phyloP scores from a whole-genome alignment of 2,797 vertebrate genomes.

The Gobio occitaniae region DNA sequence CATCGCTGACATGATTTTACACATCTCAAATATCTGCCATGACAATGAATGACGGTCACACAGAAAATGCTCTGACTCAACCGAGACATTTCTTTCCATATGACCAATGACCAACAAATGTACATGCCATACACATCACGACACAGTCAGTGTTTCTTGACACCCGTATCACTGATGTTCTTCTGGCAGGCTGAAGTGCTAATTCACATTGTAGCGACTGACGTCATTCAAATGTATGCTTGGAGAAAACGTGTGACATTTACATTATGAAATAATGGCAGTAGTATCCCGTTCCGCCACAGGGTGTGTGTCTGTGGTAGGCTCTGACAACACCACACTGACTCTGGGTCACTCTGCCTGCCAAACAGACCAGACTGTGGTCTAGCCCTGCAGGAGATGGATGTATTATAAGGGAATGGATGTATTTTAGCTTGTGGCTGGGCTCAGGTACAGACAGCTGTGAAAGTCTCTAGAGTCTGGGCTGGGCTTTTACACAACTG shows the following conservation, averaged over 20 bases:
- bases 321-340: slow-evolving; percentile 59
- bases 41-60: slow-evolving; percentile 52
- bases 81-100: slow-evolving; percentile 20
- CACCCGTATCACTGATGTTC: not conserved
- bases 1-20: slow-evolving; percentile 38
- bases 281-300: slow-evolving; percentile 60
- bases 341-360: slow-evolving; percentile 35
- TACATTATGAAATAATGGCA: slow-evolving; percentile 63
- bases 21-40: slow-evolving; percentile 44
- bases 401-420: slow-evolving; percentile 33
- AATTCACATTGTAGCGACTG: not conserved
- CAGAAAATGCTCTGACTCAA: slow-evolving; percentile 53
- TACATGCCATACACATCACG: not conserved
- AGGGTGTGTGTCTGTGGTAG: slow-evolving; percentile 65
- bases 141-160: not conserved
- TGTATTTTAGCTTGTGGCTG: slow-evolving; percentile 16
- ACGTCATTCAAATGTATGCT: not conserved
- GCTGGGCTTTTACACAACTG: slow-evolving; percentile 69
- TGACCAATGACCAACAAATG: not conserved
- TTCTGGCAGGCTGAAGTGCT: not conserved
- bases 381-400: slow-evolving; percentile 53
- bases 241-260: slow-evolving; percentile 63
- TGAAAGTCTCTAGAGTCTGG: slow-evolving; percentile 65
- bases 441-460: slow-evolving; percentile 64
- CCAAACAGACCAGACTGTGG: slow-evolving; percentile 58